Evolutionary conservation across 1,140 invertebrate species (phyloP), one percentile per base, ranked within the genome.

Genomic region (Forficula auricularia): DNA sequence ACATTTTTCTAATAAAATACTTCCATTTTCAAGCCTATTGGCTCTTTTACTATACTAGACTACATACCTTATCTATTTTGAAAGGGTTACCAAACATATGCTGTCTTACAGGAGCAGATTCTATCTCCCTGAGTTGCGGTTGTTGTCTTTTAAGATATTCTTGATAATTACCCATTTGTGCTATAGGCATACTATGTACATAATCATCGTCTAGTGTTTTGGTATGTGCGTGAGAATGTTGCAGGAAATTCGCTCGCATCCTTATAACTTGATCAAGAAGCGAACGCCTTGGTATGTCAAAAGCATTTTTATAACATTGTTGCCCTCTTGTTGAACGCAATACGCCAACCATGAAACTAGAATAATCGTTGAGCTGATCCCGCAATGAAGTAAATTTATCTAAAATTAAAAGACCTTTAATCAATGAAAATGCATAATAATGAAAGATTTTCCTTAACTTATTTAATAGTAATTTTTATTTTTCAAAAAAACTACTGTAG

Each of bases 61-160:
- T n/a, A 45, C 32, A 45, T 50, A 66, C 65, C 59, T 91, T 92
- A 56, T 94, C 88, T 56, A 96, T 92, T 66, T 97, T 98, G 59
- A 97, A 98, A 3, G 94, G 94, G 70, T 98, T 98, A 50, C 94
- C 94, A 62, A 98, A 98, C 85, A 95, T 97, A 55, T 97, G 91
- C 56, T 95, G 87, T 31, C 92, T 69, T n/a, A 92, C 87, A 4
- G 92, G 92, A 4, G 80, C 76, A 18, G 83, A 89, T 64, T 98
- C 92, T 34, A 98, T 83, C 67, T 97, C 91, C 33, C 91, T 65
- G 20, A 98, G 64, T 32, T 87, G 86, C 27, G 85, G 82, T 39
- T 86, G 83, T 70, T 87, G 82, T 38, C 85, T 77, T 65, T 96
- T 96, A 20, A 97, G 66, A 60, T 97, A 96, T 61, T 97, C 91